Evolutionary conservation across 1,140 invertebrate species (phyloP), one percentile per base, ranked within the genome.

Genomic region (Scaptomyza graminum): DNA sequence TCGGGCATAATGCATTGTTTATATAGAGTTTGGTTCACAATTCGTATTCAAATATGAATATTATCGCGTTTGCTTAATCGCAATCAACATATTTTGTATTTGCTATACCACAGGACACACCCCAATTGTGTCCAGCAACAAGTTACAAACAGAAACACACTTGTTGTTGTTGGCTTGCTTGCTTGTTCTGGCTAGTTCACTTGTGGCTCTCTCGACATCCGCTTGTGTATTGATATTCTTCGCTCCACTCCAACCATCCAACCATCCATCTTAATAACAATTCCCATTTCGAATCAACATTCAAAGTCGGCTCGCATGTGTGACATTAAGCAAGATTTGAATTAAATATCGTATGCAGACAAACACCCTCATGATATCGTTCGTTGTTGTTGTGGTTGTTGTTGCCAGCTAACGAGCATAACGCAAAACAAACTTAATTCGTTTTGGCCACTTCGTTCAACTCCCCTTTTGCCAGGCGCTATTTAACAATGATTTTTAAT

Each of bases 11-110:
- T 64, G 79, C 88, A 90, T 90, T 90, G 88, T 90, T 87, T 87
- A 82, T 82, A 81, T 76, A 82, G 82, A 87, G 82, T 76, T 90
- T 78, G 74, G 72, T 61, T n/a, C n/a, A 9, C 8, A 3, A 25
- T 49, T 73, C 47, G 79, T 78, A 90, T 90, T 90, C 82, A 90
- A 90, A 90, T 90, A 90, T 90, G 80, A 80, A 90, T 89, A 90
- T 90, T 90, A 90, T 90, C 88, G 82, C 79, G 68, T 88, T 90
- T 82, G 88, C 81, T 82, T 75, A 79, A 89, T 90, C 88, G 73
- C 75, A 88, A 88, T 79, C 85, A 84, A 79, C 88, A 87, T 77
- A 77, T 88, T 68, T 68, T 69, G 59, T 34, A 11, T 3, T 52
- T 16, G 28, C 56, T 61, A 54, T 62, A 64, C 18, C 18, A 51